Conservation (phyloP, 2,113 vertebrate genomes). For the Paracyprichromis sp. region DNA sequence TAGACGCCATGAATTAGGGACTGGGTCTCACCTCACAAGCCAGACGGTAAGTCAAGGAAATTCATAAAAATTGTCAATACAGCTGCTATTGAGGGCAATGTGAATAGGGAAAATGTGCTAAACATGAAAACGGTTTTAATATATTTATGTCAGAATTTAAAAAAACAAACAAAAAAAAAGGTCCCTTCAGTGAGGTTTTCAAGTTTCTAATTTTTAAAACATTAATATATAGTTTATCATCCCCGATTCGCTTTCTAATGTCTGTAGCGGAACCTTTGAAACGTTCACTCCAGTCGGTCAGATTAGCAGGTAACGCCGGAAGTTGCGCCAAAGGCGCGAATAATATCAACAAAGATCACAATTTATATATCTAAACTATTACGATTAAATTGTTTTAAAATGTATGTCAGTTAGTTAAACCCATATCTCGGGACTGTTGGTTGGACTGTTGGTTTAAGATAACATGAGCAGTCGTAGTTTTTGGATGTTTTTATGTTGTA, state of each 20-base stretch:
- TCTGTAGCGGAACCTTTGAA: neutral
- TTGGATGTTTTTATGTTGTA: neutral
- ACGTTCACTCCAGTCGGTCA: neutral
- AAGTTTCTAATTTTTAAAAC: neutral
- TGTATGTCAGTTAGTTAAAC: neutral
- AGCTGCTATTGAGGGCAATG: neutral
- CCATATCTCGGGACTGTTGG: accelerated
- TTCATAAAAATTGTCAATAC: neutral
- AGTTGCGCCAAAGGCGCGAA: constrained; percentile 49
- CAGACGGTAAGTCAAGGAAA: neutral
- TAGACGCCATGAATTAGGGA: neutral
- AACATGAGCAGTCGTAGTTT: neutral
- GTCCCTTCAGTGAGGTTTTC: neutral
- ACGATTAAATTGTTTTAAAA: neutral
- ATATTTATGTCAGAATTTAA: neutral
- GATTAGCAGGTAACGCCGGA: constrained; percentile 14
- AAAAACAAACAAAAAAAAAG: accelerated
- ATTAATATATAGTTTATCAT: neutral
- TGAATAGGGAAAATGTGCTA: neutral
- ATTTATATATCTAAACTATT: neutral
- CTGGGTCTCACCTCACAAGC: neutral
- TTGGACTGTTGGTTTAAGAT: neutral
- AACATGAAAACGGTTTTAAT: neutral
- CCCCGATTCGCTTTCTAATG: neutral
- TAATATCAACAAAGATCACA: constrained; percentile 5